phyloP scores from a whole-genome alignment of 2,888 invertebrate genomes.

The Standfussiana lucernea region DNA sequence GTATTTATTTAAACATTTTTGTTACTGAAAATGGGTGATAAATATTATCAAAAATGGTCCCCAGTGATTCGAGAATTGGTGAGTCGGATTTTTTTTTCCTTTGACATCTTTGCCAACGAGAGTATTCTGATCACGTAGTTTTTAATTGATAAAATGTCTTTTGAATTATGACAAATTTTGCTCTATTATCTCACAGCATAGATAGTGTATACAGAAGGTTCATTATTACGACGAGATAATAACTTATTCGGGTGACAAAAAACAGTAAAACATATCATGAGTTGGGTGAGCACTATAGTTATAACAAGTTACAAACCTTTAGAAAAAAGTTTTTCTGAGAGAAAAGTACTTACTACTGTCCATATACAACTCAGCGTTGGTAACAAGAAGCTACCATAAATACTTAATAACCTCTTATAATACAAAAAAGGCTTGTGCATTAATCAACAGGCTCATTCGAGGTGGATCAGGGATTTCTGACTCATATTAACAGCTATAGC shows the following conservation, averaged over 20 bases:
- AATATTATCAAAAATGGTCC: slow-evolving; percentile 65
- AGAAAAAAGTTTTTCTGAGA: neutral
- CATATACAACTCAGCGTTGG: too few relatives aligned
- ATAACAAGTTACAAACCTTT: neutral
- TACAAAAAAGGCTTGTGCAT: too few relatives aligned
- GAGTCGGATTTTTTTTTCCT: slow-evolving; percentile 46
- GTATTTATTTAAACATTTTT: slow-evolving; percentile 9
- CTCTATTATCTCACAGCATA: neutral
- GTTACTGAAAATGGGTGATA: slow-evolving; percentile 66
- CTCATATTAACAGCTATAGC: too few relatives aligned
- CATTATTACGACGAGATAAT: neutral
- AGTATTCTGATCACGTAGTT: slow-evolving; percentile 1
- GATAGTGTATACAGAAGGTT: slow-evolving; percentile 8
- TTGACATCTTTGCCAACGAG: slow-evolving; percentile 20
- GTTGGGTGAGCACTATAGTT: neutral
- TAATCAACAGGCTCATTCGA: neutral
- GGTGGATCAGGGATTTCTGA: neutral
- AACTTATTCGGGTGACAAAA: neutral
- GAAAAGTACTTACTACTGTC: too few relatives aligned
- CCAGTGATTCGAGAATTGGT: slow-evolving; percentile 64
- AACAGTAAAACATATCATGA: neutral
- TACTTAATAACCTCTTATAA: too few relatives aligned
- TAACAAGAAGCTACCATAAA: too few relatives aligned
- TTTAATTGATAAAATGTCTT: neutral
- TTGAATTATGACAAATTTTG: neutral